These are phyloP conservation scores for Mus minutoides DNA, from an alignment of 2,797 vertebrate genomes.

Conservation along the genomic window DNA sequence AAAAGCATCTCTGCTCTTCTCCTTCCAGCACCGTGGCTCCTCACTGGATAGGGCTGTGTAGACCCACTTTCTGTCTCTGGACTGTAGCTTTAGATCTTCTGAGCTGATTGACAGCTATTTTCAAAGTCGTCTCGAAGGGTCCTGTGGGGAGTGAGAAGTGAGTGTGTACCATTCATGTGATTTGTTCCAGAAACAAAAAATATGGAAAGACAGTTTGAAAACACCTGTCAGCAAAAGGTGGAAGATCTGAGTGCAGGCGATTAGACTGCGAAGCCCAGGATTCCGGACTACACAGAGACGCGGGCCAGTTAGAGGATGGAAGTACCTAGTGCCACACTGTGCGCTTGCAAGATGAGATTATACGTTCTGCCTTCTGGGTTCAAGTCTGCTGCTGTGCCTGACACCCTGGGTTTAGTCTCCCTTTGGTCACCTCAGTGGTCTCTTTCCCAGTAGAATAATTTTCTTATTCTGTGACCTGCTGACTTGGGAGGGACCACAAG, in stretches of 20 bases:
- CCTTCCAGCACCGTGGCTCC: neutral
- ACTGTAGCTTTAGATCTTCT: neutral
- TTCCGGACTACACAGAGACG: neutral
- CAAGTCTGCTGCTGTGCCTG: neutral
- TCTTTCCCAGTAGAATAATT: slow-evolving; percentile 28
- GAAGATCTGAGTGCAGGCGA: neutral
- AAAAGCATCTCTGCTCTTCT: neutral
- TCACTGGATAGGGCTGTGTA: neutral
- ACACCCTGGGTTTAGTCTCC: neutral
- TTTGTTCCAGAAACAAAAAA: neutral
- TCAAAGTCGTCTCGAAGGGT: neutral
- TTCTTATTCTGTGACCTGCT: neutral
- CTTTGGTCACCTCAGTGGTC: neutral
- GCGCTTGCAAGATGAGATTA: neutral
- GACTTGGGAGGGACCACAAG: neutral
- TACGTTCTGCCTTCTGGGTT: neutral
- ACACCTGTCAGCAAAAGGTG: neutral
- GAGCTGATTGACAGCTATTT: neutral
- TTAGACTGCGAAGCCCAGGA: neutral
- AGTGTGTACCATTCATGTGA: neutral
- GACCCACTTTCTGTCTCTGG: neutral
- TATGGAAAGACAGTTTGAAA: neutral
- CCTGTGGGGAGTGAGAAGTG: accelerated
- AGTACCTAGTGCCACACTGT: neutral
- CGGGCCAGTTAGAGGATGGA: neutral